These are phyloP conservation scores for Gopherus evgoodei DNA, from an alignment of 2,113 vertebrate species.

Conservation along the genomic window DNA sequence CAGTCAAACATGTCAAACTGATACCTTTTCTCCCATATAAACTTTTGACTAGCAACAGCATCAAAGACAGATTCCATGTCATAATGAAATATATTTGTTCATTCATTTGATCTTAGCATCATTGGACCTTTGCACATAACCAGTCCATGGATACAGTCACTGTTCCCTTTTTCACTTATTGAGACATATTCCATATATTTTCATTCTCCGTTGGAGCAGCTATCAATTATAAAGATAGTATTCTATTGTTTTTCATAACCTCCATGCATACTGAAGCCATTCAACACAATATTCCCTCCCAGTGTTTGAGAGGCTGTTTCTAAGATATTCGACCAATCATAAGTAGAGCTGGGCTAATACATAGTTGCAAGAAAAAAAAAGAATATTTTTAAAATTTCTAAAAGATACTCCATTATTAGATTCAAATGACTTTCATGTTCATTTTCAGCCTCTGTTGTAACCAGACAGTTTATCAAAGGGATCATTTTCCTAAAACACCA, in stretches of 20 bases:
- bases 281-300: neutral
- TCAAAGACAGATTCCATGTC: neutral
- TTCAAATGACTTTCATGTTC: neutral
- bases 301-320: neutral
- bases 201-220: neutral
- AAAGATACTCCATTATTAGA: neutral
- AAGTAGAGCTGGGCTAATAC: neutral
- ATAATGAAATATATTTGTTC: neutral
- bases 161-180: neutral
- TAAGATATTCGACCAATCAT: neutral
- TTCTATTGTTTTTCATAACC: neutral
- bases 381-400: neutral
- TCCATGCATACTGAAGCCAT: neutral
- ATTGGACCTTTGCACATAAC: neutral
- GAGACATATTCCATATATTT: neutral
- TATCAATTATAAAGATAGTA: neutral
- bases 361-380: too few species aligned
- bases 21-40: neutral
- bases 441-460: neutral
- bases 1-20: neutral
- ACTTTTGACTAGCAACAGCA: neutral
- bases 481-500: neutral
- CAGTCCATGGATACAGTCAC: neutral
- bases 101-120: neutral
- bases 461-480: neutral